These are phyloP conservation scores for Nesogale talazaci DNA, from an alignment of 2,113 vertebrate species.

Conservation along the genomic window DNA sequence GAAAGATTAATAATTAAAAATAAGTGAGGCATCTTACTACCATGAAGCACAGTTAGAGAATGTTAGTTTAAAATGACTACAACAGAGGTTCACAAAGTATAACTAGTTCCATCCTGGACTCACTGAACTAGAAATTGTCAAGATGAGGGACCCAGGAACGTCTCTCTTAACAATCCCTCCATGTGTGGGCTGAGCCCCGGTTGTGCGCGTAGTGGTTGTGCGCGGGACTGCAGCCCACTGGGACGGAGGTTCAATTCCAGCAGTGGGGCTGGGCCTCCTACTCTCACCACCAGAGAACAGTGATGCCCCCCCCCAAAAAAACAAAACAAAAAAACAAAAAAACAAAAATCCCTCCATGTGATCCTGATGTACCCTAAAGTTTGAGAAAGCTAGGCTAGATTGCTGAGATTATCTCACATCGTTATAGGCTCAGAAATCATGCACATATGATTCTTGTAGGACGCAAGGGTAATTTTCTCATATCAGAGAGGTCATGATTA, in stretches of 20 bases:
- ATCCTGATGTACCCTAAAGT: background rate
- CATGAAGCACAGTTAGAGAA: background rate
- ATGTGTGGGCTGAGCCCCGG: too few relatives aligned
- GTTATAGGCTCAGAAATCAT: conserved; percentile 12
- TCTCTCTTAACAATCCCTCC: background rate
- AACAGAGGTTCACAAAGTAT: background rate
- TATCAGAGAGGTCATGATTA: background rate
- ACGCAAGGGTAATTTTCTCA: background rate
- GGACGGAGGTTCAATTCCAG: too few relatives aligned
- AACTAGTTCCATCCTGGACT: background rate
- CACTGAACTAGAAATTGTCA: background rate
- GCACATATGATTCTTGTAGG: conserved; percentile 31
- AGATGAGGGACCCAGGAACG: background rate
- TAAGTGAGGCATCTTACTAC: background rate
- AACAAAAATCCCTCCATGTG: background rate
- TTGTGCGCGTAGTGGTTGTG: too few relatives aligned
- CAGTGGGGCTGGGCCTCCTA: too few relatives aligned
- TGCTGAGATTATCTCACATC: background rate
- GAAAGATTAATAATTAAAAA: conserved; percentile 38
- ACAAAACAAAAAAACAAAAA: too few relatives aligned
- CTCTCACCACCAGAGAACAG: too few relatives aligned
- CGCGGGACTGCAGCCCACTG: too few relatives aligned
- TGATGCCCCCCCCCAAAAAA: too few relatives aligned
- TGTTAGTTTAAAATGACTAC: background rate
- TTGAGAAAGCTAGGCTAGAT: conserved; percentile 31